Conservation (phyloP, 2,888 invertebrate species). For the Alviniconcha strummeri region DNA sequence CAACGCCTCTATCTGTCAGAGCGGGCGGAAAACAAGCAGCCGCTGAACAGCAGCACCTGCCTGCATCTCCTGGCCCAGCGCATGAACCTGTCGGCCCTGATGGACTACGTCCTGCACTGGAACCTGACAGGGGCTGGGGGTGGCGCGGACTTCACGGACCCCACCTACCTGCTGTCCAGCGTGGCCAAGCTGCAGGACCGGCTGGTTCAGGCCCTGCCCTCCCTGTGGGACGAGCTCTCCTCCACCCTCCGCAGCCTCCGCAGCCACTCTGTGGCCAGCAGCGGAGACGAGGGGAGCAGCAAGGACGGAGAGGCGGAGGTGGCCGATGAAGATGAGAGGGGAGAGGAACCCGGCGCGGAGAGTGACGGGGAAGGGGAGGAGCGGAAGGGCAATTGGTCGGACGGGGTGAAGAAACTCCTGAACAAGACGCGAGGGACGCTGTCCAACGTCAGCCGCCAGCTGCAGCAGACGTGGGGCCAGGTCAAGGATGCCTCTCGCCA, state of each 20-base stretch:
- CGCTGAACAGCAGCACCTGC: conserved; percentile 23
- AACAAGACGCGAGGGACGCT: conserved; percentile 29
- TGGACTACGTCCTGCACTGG: not conserved
- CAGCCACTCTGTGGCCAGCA: not conserved
- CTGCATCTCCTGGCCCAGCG: conserved; percentile 13
- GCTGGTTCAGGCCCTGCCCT: conserved; percentile 37
- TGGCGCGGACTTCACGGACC: conserved; percentile 35
- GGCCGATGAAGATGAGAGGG: too few species aligned
- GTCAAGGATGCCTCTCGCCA: conserved; percentile 27
- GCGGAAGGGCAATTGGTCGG: conserved; percentile 10
- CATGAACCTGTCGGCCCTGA: conserved; percentile 13
- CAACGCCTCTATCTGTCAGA: conserved; percentile 40
- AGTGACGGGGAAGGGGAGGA: not conserved
- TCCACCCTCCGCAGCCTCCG: conserved; percentile 10
- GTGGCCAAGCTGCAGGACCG: conserved; percentile 37
- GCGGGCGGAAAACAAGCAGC: conserved; percentile 29
- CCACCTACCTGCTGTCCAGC: conserved; percentile 38
- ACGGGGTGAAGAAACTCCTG: conserved; percentile 27
- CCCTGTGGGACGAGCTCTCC: conserved; percentile 34
- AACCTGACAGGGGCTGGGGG: conserved; percentile 18
- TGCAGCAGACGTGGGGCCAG: conserved; percentile 30
- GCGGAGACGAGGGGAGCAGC: not conserved
- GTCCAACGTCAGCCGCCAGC: conserved; percentile 28
- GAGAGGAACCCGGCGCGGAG: not conserved
- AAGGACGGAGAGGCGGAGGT: not conserved